These are phyloP conservation scores for Falcunculus frontatus DNA, from an alignment of 2,113 vertebrate species.

Conservation along the genomic window DNA sequence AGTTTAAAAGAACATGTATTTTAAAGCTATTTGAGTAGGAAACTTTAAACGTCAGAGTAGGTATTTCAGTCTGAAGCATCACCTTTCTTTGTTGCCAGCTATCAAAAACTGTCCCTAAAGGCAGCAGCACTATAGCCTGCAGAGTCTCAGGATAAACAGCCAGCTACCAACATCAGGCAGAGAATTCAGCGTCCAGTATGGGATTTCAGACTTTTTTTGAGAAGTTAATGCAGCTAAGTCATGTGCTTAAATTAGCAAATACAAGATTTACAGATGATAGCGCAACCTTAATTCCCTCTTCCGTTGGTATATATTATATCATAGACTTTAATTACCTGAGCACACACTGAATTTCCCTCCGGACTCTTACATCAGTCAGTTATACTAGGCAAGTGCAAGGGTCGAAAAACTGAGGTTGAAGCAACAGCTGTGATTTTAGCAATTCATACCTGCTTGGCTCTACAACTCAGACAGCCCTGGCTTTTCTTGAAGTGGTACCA, in stretches of 20 bases:
- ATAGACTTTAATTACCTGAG: background rate
- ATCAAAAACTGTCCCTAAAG: background rate
- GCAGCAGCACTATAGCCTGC: background rate
- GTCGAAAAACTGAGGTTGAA: background rate
- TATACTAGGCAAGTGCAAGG: background rate
- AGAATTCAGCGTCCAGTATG: background rate
- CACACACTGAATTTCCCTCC: background rate
- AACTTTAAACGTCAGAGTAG: background rate
- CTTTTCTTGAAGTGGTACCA: background rate
- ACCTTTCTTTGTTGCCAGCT: background rate
- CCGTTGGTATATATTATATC: accelerated
- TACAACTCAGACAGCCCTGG: background rate
- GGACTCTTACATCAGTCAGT: background rate
- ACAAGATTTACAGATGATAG: background rate
- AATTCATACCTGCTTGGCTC: background rate
- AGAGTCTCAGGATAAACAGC: background rate
- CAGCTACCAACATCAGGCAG: background rate
- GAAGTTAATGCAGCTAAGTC: background rate
- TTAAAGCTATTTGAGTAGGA: background rate
- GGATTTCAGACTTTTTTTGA: background rate
- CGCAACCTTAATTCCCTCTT: background rate
- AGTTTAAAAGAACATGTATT: background rate
- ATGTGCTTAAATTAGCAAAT: background rate
- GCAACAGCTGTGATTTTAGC: background rate
- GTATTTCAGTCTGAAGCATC: background rate